Percentiles rank a stretch among this genome's conserved stretches.
Evolutionary conservation across 2,888 invertebrate species (phyloP).

Genomic region (Zygaena filipendulae): DNA sequence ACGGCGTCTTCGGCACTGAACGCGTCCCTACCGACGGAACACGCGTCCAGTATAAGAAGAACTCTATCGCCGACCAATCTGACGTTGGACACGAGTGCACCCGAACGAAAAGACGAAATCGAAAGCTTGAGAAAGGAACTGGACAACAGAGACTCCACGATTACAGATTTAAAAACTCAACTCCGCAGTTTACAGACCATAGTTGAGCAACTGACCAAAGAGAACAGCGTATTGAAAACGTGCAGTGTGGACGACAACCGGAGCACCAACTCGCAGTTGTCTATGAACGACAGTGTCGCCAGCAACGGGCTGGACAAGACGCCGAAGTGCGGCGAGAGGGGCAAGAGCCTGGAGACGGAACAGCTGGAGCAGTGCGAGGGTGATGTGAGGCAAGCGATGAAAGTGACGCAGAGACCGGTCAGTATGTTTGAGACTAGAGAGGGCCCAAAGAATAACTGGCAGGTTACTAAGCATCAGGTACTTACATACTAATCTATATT

Average conservation of each 20-base stretch:
- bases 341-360: constrained; percentile 53
- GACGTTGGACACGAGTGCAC: constrained; percentile 14
- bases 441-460: constrained; percentile 71
- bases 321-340: constrained; percentile 36
- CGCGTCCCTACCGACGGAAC: constrained; percentile 41
- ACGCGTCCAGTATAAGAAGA: constrained; percentile 24
- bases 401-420: constrained; percentile 75
- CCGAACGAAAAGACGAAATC: constrained; percentile 33
- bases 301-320: constrained; percentile 27
- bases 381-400: constrained; percentile 46
- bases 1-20: constrained; percentile 49
- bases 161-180: constrained; percentile 73
- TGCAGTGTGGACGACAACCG: constrained; percentile 55
- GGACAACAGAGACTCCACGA: constrained; percentile 72
- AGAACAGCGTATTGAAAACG: constrained; percentile 81
- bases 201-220: constrained; percentile 81
- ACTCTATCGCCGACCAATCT: constrained; percentile 27
- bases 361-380: constrained; percentile 42
- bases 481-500: constrained; percentile 51
- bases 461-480: constrained; percentile 70
- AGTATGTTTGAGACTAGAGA: constrained; percentile 91
- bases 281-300: constrained; percentile 37
- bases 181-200: constrained; percentile 71
- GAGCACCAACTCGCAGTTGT: constrained; percentile 46
- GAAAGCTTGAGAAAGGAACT: constrained; percentile 64